Evolutionary conservation across 2,888 invertebrate genomes (phyloP).

Genomic region (Boloria euphrosyne): DNA sequence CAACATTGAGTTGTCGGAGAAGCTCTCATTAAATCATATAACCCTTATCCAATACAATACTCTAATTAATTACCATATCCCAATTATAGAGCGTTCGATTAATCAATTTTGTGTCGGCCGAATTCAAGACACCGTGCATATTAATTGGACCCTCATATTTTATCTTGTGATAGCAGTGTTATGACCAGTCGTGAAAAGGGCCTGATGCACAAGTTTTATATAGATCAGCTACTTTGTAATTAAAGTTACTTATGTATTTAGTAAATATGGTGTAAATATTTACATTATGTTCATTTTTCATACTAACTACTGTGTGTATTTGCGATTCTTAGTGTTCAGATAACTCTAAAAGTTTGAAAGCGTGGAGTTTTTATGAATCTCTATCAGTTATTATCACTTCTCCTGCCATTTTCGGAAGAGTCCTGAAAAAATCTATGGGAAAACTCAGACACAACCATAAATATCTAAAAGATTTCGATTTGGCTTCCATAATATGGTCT

Average conservation of each 20-base stretch:
- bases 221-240: neutral
- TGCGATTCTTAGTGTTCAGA: too few relatives aligned
- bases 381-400: too few relatives aligned
- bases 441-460: too few relatives aligned
- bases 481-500: too few relatives aligned
- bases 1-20: constrained; percentile 14
- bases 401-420: too few relatives aligned
- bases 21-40: constrained; percentile 33
- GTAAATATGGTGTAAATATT: too few relatives aligned
- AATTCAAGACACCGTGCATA: constrained; percentile 61
- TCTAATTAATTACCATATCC: constrained; percentile 63
- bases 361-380: too few relatives aligned
- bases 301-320: too few relatives aligned
- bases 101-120: constrained; percentile 63
- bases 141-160: constrained; percentile 65
- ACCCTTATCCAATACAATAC: constrained; percentile 31
- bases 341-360: too few relatives aligned
- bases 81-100: constrained; percentile 65
- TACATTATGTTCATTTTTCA: too few relatives aligned
- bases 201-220: constrained; percentile 29
- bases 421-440: too few relatives aligned
- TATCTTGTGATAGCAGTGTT: constrained; percentile 52
- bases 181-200: constrained; percentile 50
- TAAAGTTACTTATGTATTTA: neutral
- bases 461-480: too few relatives aligned